Percentiles rank a stretch among this genome's conserved stretches.
These are phyloP conservation scores for Phalacrocorax carbo DNA, from an alignment of 2,113 vertebrate species.

Conservation along the genomic window DNA sequence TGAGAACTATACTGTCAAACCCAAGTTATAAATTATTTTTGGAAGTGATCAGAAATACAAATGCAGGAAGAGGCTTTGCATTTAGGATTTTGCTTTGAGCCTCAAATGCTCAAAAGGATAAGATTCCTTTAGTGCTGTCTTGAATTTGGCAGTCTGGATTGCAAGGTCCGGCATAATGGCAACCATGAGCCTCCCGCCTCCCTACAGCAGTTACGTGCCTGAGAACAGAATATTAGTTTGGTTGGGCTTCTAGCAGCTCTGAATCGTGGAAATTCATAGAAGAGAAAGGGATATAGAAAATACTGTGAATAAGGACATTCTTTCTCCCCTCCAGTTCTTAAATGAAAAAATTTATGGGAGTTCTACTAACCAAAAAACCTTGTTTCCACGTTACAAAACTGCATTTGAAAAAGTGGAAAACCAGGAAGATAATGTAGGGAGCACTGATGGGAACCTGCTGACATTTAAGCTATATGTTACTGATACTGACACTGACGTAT, in stretches of 20 bases:
- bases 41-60: background rate
- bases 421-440: background rate
- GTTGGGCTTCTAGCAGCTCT: background rate
- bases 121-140: background rate
- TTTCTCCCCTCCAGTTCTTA: background rate
- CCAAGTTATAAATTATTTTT: background rate
- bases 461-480: background rate
- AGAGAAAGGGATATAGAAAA: background rate
- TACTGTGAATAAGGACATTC: background rate
- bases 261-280: background rate
- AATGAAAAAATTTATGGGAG: background rate
- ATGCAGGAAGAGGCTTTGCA: background rate
- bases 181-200: background rate
- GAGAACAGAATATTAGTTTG: background rate
- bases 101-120: background rate
- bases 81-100: background rate
- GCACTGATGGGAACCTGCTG: background rate
- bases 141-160: background rate
- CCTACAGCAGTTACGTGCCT: background rate
- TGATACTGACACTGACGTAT: background rate
- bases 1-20: background rate
- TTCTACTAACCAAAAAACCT: background rate
- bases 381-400: background rate
- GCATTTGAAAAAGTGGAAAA: background rate
- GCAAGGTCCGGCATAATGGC: background rate